Conservation (phyloP, 2,113 vertebrate genomes). For the Scalopus aquaticus region DNA sequence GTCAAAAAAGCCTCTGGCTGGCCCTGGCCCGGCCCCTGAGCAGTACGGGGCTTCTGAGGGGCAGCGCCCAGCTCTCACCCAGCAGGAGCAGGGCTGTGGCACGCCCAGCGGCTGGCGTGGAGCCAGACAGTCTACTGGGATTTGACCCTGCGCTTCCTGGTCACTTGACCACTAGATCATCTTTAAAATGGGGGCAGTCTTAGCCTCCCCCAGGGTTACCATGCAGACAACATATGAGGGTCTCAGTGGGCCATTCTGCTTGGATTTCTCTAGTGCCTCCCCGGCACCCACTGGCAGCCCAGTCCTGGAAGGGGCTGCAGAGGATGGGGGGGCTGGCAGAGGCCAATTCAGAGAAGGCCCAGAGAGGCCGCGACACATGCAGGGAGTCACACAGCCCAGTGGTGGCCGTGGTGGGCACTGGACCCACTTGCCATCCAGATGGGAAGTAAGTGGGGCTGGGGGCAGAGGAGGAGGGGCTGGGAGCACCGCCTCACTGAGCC, state of each 20-base stretch:
- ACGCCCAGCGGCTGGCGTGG: neutral
- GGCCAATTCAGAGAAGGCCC: too few relatives aligned
- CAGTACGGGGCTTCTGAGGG: fast-evolving
- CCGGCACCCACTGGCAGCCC: neutral
- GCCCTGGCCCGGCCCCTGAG: neutral
- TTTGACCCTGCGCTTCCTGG: neutral
- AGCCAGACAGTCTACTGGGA: fast-evolving
- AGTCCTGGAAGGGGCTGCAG: neutral
- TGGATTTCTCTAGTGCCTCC: neutral
- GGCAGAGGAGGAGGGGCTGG: neutral
- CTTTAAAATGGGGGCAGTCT: neutral
- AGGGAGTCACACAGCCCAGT: neutral
- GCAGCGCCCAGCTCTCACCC: neutral
- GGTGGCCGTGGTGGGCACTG: neutral
- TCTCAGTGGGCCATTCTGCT: neutral
- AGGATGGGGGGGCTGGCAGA: too few relatives aligned
- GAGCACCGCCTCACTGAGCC: neutral
- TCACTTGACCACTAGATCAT: neutral
- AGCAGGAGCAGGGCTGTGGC: neutral
- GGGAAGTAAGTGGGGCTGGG: neutral
- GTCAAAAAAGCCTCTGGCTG: neutral
- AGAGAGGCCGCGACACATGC: neutral
- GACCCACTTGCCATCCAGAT: neutral
- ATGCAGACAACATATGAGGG: too few relatives aligned
- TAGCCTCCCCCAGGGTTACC: neutral